Evolutionary conservation across 1,140 invertebrate genomes (phyloP).

Genomic region (Onthophagus taurus): DNA sequence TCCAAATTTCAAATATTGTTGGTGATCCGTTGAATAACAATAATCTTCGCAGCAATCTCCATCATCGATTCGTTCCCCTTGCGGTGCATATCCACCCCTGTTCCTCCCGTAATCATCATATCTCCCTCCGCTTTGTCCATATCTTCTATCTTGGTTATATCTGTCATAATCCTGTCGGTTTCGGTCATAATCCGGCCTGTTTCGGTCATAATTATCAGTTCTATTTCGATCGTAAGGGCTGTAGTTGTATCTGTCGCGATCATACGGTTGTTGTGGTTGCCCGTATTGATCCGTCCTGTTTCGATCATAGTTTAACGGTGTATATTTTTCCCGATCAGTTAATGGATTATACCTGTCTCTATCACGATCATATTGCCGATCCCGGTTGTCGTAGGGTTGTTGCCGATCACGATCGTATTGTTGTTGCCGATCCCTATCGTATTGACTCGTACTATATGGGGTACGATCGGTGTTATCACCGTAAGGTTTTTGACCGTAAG

Average conservation of each 20-base stretch:
- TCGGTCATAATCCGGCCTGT: neutral
- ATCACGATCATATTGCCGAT: neutral
- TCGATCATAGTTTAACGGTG: neutral
- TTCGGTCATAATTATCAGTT: neutral
- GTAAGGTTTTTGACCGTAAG: constrained; percentile 12
- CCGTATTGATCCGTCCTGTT: constrained; percentile 10
- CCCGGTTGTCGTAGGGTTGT: neutral
- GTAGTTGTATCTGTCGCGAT: constrained; percentile 3
- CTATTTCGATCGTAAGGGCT: neutral
- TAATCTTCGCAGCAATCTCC: constrained; percentile 42
- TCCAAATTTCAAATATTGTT: constrained; percentile 50
- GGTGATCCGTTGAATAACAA: constrained; percentile 48
- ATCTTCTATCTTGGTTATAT: constrained; percentile 1
- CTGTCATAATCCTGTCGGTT: constrained; percentile 5
- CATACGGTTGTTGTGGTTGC: constrained; percentile 2
- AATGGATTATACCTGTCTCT: neutral
- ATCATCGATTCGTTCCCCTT: constrained; percentile 12
- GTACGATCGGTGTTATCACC: constrained; percentile 4
- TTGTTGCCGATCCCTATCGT: constrained; percentile 5
- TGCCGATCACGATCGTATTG: constrained; percentile 5
- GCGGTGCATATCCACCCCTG: neutral
- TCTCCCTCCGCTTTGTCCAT: constrained; percentile 13
- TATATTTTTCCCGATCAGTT: constrained; percentile 7
- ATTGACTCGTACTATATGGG: constrained; percentile 15
- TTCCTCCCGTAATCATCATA: neutral